phyloP scores from a whole-genome alignment of 2,113 vertebrate species.

The Silurus meridionalis region DNA sequence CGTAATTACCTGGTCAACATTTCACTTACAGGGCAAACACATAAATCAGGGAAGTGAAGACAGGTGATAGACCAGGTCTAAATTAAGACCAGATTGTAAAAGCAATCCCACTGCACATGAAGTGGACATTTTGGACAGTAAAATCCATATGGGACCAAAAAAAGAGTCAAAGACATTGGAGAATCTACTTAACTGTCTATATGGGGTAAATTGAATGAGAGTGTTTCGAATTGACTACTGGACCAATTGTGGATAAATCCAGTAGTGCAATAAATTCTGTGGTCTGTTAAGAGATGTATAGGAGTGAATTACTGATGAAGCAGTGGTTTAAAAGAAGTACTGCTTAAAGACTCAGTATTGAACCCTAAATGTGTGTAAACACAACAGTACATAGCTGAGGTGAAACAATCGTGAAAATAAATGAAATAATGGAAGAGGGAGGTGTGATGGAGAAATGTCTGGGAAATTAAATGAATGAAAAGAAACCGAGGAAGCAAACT shows the following conservation, averaged over 20 bases:
- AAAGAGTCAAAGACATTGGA: conserved; percentile 16
- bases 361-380: neutral
- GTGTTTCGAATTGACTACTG: neutral
- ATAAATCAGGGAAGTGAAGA: conserved; percentile 52
- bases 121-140: conserved; percentile 37
- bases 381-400: neutral
- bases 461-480: neutral
- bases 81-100: conserved; percentile 53
- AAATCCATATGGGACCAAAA: conserved; percentile 51
- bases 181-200: conserved; percentile 7
- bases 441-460: neutral
- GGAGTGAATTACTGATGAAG: conserved; percentile 45
- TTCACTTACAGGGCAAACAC: conserved; percentile 34
- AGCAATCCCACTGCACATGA: conserved; percentile 32
- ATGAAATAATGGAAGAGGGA: neutral
- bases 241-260: conserved; percentile 33
- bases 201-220: neutral
- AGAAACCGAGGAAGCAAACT: conserved; percentile 21
- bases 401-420: neutral
- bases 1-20: conserved; percentile 46
- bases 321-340: neutral
- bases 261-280: conserved; percentile 38
- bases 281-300: conserved; percentile 52
- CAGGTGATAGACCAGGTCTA: conserved; percentile 57
- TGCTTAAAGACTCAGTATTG: neutral